A percentile compares a stretch with the other conserved stretches of the same genome.
phyloP scores from a whole-genome alignment of 2,888 invertebrate genomes.

The Dryomyza anilis region DNA sequence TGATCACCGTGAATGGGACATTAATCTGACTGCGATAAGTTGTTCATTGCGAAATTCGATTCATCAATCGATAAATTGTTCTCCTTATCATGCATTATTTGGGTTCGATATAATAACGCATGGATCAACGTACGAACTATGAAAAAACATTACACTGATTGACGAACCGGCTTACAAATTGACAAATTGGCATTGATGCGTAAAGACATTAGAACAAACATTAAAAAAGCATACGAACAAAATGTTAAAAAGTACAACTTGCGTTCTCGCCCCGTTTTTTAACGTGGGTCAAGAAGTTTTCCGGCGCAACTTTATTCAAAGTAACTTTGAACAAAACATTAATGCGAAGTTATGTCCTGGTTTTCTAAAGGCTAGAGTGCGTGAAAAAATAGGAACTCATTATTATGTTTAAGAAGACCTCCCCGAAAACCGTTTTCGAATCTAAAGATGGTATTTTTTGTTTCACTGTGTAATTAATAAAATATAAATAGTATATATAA shows the following conservation, averaged over 20 bases:
- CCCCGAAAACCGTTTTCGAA: too few species aligned
- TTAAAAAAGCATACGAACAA: conserved; percentile 7
- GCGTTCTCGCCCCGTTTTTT: conserved; percentile 8
- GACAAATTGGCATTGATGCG: not conserved
- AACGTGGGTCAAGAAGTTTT: conserved; percentile 20
- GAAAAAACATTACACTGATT: not conserved
- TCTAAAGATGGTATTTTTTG: too few species aligned
- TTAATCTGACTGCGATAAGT: conserved; percentile 21
- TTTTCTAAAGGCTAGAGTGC: not conserved
- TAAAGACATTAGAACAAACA: not conserved
- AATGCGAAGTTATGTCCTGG: conserved; percentile 10
- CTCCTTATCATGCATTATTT: conserved; percentile 27
- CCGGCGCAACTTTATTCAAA: conserved; percentile 21
- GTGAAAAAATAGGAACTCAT: not conserved
- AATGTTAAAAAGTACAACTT: conserved; percentile 24
- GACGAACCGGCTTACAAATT: not conserved
- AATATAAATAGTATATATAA: too few species aligned
- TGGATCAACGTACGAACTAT: conserved; percentile 13
- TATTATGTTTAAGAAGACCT: not conserved
- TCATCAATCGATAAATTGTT: conserved; percentile 24
- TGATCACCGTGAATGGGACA: conserved; percentile 32
- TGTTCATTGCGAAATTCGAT: conserved; percentile 24
- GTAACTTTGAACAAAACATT: not conserved
- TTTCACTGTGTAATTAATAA: too few species aligned
- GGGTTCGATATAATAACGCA: conserved; percentile 27